These are phyloP conservation scores for Chymomyza caudatula DNA, from an alignment of 2,888 invertebrate genomes.

Conservation along the genomic window DNA sequence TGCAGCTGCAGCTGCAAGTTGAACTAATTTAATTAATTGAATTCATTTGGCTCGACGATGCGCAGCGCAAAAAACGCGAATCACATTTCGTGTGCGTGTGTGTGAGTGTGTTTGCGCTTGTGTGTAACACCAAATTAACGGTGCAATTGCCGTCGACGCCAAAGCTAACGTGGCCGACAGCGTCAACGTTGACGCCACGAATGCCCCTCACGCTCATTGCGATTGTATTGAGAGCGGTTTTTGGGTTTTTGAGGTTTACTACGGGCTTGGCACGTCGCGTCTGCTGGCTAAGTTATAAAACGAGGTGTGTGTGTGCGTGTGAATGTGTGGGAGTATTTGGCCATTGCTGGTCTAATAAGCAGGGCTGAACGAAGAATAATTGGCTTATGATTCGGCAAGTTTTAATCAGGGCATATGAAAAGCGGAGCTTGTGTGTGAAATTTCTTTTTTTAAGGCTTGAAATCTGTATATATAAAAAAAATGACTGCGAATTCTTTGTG, in stretches of 20 bases:
- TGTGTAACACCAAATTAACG: conserved; percentile 59
- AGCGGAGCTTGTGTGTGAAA: too few species aligned
- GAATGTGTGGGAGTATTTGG: not conserved
- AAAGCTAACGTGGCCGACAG: conserved; percentile 15
- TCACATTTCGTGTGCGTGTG: conserved; percentile 1
- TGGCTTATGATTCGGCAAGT: too few species aligned
- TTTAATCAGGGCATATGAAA: too few species aligned
- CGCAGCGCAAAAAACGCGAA: not conserved
- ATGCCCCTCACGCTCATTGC: conserved; percentile 11
- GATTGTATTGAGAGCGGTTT: conserved; percentile 46
- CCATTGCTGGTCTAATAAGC: not conserved
- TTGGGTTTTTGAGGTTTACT: conserved; percentile 60
- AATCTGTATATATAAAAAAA: too few species aligned
- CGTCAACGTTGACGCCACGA: not conserved
- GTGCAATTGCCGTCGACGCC: conserved; percentile 40
- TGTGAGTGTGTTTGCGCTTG: conserved; percentile 4
- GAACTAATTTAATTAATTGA: conserved; percentile 71
- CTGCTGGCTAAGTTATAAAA: not conserved
- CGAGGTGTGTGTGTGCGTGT: not conserved
- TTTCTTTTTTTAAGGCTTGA: too few species aligned
- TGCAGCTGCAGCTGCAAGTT: conserved; percentile 45
- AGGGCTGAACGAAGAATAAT: not conserved
- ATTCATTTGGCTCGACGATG: conserved; percentile 55
- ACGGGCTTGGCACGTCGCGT: not conserved
- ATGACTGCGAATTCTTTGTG: too few species aligned